A percentile compares a stretch with the other conserved stretches of the same genome.
phyloP scores from a whole-genome alignment of 2,888 invertebrate genomes.

The Drosophila seclusa region DNA sequence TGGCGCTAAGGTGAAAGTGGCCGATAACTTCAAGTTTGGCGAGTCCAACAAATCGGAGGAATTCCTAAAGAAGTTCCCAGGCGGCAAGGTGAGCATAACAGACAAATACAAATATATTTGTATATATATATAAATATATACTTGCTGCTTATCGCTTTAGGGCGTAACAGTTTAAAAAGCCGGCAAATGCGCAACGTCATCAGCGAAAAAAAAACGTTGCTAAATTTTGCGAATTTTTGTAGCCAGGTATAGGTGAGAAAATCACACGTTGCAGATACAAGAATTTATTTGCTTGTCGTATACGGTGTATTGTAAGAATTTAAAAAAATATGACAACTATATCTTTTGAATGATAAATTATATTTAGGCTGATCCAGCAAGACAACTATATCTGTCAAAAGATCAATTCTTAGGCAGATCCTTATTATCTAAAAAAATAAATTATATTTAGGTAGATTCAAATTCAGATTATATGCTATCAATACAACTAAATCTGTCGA shows the following conservation, averaged over 20 bases:
- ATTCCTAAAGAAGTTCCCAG: slow-evolving; percentile 97
- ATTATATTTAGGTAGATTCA: no score
- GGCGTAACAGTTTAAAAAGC: slow-evolving; percentile 34
- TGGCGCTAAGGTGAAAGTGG: slow-evolving; percentile 93
- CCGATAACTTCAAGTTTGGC: slow-evolving; percentile 95
- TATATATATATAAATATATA: background rate
- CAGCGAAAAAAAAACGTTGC: slow-evolving; percentile 35
- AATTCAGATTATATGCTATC: no score
- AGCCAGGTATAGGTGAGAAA: background rate
- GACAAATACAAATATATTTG: no score
- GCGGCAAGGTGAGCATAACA: slow-evolving; percentile 92
- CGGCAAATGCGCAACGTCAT: slow-evolving; percentile 71
- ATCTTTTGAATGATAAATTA: background rate
- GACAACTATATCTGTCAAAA: background rate
- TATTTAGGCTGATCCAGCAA: background rate
- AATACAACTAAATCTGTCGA: background rate
- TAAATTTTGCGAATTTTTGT: background rate
- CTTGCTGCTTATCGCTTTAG: slow-evolving; percentile 7
- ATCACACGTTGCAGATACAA: background rate
- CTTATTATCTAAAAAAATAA: background rate
- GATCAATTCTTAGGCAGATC: background rate
- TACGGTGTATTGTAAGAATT: background rate
- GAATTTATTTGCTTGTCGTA: background rate
- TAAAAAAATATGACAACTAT: background rate
- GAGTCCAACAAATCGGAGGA: slow-evolving; percentile 95